phyloP scores from a whole-genome alignment of 2,797 vertebrate genomes.

The Acanthurus tractus region DNA sequence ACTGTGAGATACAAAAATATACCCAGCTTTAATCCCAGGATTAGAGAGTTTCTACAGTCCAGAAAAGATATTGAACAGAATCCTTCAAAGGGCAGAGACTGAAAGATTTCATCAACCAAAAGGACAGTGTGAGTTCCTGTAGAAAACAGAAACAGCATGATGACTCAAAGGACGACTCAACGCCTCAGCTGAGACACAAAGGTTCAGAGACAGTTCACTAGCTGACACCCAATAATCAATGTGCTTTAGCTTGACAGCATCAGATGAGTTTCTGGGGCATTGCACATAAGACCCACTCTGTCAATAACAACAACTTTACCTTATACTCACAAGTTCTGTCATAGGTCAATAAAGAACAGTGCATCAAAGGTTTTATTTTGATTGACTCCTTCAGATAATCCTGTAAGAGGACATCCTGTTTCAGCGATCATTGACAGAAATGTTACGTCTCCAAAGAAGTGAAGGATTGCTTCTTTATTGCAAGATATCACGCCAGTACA shows the following conservation, averaged over 20 bases:
- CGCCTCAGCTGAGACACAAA: conserved; percentile 61
- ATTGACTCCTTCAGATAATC: conserved; percentile 50
- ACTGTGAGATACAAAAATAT: conserved; percentile 3
- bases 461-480: conserved; percentile 1
- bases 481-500: neutral
- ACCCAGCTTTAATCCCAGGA: conserved; percentile 56
- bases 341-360: conserved; percentile 42
- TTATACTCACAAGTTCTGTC: conserved; percentile 52
- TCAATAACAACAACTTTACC: conserved; percentile 73
- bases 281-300: conserved; percentile 46
- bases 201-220: conserved; percentile 77
- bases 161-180: conserved; percentile 69
- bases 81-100: conserved; percentile 59
- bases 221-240: conserved; percentile 81
- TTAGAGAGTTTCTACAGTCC: conserved; percentile 40
- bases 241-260: conserved; percentile 71
- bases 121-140: conserved; percentile 71
- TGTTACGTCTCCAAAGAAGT: neutral
- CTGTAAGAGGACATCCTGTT: conserved; percentile 25
- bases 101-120: conserved; percentile 77
- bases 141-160: conserved; percentile 46
- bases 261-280: conserved; percentile 70
- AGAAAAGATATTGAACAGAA: conserved; percentile 46
- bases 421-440: conserved; percentile 40
- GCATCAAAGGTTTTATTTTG: conserved; percentile 57